phyloP scores from a whole-genome alignment of 2,888 invertebrate species.

The Litoditis marina region DNA sequence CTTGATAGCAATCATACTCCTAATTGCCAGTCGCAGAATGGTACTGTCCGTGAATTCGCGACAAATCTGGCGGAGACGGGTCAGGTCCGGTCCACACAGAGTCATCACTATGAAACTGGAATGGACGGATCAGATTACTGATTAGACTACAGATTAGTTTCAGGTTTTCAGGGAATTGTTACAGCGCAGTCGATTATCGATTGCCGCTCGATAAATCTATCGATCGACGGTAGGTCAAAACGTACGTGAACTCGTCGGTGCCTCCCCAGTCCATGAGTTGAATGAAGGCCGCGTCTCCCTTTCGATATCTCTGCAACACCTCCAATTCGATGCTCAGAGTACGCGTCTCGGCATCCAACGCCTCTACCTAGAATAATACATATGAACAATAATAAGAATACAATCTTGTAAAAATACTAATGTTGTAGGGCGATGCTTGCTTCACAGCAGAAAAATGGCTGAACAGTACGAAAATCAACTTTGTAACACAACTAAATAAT shows the following conservation, averaged over 20 bases:
- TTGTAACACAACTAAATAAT: no score
- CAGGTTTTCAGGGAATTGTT: no score
- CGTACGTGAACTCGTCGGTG: conserved; percentile 1
- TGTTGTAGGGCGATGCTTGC: no score
- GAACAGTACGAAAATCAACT: no score
- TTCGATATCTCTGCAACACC: conserved; percentile 15
- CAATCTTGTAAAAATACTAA: no score
- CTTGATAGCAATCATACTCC: conserved; percentile 24
- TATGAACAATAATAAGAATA: no score
- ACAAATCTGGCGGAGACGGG: conserved; percentile 11
- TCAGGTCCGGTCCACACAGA: conserved; percentile 27
- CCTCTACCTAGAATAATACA: conserved; percentile 18
- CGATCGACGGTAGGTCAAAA: background rate
- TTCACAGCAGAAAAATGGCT: no score
- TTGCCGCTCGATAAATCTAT: no score
- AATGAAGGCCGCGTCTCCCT: conserved; percentile 5
- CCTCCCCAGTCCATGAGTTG: conserved; percentile 18
- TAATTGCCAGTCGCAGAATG: conserved; percentile 22
- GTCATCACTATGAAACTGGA: conserved; percentile 28
- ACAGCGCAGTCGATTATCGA: no score
- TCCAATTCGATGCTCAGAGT: conserved; percentile 16
- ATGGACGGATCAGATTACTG: no score
- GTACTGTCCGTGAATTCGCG: conserved; percentile 24
- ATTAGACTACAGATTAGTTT: no score
- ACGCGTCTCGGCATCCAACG: conserved; percentile 5